Evolutionary conservation across 2,888 invertebrate genomes (phyloP).

Genomic region (Halictus quadricinctus): DNA sequence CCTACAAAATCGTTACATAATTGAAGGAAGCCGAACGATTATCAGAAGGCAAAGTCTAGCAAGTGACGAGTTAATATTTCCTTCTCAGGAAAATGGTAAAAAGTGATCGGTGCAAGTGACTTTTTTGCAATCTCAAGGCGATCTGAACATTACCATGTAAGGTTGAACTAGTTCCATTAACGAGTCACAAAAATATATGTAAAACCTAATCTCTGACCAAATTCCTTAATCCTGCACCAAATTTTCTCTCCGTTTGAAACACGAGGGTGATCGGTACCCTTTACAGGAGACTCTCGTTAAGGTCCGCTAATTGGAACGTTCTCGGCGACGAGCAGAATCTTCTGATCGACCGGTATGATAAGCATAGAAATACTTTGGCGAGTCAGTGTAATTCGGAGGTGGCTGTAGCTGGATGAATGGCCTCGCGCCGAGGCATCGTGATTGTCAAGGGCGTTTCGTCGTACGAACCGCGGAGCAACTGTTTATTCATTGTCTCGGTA

Average conservation of each 20-base stretch:
- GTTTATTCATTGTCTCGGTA: slow-evolving; percentile 26
- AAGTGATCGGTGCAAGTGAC: not conserved
- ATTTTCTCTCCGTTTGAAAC: not conserved
- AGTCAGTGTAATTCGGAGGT: not conserved
- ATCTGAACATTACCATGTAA: not conserved
- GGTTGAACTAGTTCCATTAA: not conserved
- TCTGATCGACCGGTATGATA: not conserved
- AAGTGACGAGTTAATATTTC: not conserved
- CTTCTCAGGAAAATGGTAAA: too few species aligned
- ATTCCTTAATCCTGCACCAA: not conserved
- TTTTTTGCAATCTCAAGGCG: not conserved
- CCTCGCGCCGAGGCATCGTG: not conserved
- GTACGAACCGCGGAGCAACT: not conserved
- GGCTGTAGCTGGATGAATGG: not conserved
- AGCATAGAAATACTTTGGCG: not conserved
- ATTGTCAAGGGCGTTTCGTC: slow-evolving; percentile 26
- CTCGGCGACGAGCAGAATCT: not conserved
- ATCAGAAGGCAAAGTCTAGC: not conserved
- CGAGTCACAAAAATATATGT: not conserved
- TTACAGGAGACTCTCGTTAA: not conserved
- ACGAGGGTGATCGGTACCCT: not conserved
- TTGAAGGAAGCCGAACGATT: not conserved
- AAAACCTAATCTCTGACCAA: not conserved
- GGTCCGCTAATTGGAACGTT: not conserved
- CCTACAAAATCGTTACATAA: not conserved